Conservation (phyloP, 1,140 invertebrate genomes). For the Drosophila grimshawi region DNA sequence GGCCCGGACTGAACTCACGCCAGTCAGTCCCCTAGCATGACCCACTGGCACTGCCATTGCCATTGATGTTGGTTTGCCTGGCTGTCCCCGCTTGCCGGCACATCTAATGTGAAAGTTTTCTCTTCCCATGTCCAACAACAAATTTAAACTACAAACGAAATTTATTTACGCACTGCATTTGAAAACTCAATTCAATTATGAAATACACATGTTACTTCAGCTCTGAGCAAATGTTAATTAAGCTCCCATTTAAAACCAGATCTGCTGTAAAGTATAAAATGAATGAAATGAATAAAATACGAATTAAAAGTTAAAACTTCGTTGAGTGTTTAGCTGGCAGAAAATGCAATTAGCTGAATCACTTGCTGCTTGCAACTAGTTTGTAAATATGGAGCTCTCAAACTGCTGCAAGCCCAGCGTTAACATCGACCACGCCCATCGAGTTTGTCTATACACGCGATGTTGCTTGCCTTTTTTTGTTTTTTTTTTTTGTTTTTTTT, state of each 20-base stretch:
- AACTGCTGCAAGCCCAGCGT: not conserved
- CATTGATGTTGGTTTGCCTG: constrained; percentile 3
- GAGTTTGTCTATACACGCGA: constrained; percentile 16
- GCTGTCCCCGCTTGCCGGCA: not conserved
- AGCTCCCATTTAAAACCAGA: constrained; percentile 60
- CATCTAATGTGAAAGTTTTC: constrained; percentile 76
- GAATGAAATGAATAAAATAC: constrained; percentile 34
- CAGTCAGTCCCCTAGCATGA: not conserved
- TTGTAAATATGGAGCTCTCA: constrained; percentile 1
- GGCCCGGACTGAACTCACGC: not conserved
- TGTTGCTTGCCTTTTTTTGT: not conserved
- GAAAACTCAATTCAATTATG: constrained; percentile 69
- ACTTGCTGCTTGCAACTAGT: constrained; percentile 5
- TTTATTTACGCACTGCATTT: constrained; percentile 74
- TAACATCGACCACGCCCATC: constrained; percentile 5
- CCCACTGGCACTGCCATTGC: constrained; percentile 13
- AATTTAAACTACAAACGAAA: constrained; percentile 72
- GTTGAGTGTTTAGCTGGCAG: constrained; percentile 36
- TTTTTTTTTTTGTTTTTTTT: constrained; percentile 36
- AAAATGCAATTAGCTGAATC: constrained; percentile 58
- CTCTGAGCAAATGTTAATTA: constrained; percentile 58
- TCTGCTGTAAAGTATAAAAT: constrained; percentile 15
- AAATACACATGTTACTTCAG: constrained; percentile 49
- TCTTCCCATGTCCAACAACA: constrained; percentile 27
- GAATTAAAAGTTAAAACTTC: constrained; percentile 71